A percentile compares a stretch with the other conserved stretches of the same genome.
Evolutionary conservation across 2,888 invertebrate species (phyloP).

Genomic region (Autographa gamma): DNA sequence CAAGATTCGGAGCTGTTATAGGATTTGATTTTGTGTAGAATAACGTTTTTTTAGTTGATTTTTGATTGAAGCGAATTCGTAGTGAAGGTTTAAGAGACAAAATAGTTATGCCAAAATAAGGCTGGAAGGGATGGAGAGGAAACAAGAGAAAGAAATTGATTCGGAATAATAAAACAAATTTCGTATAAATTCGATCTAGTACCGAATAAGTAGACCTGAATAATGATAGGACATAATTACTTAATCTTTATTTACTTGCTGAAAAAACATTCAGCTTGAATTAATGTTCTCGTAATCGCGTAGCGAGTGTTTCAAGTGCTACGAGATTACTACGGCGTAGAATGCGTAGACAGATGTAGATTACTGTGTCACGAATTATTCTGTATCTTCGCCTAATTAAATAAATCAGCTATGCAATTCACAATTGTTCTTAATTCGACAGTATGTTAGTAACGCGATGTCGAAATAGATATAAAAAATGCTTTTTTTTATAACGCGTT

Average conservation of each 20-base stretch:
- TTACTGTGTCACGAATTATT: neutral
- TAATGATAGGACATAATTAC: neutral
- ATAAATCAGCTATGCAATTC: too few relatives aligned
- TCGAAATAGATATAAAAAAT: too few relatives aligned
- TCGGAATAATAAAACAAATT: too few relatives aligned
- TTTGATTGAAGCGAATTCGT: neutral
- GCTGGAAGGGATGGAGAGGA: too few relatives aligned
- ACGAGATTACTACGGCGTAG: constrained; percentile 5
- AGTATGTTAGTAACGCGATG: too few relatives aligned
- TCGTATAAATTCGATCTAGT: too few relatives aligned
- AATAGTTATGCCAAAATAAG: too few relatives aligned
- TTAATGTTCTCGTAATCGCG: neutral
- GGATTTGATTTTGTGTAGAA: neutral
- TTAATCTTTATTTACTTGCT: neutral
- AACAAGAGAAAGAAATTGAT: too few relatives aligned
- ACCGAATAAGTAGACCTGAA: neutral
- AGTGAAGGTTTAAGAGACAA: too few relatives aligned
- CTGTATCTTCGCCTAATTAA: neutral
- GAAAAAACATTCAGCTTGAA: neutral
- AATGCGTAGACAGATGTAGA: neutral
- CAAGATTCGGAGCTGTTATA: neutral
- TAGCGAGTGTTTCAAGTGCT: neutral
- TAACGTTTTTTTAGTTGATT: neutral
- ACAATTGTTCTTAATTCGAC: too few relatives aligned
- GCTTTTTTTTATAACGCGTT: too few relatives aligned